Conservation (phyloP, 2,797 vertebrate species). For the Onychomys torridus region DNA sequence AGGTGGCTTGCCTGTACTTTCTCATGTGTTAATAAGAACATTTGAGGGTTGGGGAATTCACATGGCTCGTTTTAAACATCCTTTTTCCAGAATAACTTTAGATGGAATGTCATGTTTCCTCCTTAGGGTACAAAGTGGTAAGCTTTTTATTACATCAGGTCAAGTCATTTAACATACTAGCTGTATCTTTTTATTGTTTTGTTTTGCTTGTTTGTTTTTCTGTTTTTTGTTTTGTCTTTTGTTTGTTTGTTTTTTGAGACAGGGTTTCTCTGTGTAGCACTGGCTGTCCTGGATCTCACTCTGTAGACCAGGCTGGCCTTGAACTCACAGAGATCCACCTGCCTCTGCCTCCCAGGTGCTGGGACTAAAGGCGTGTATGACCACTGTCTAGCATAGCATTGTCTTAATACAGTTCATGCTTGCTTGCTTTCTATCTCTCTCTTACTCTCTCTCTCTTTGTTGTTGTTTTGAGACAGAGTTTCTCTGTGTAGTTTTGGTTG, state of each 20-base stretch:
- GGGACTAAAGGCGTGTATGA: background rate
- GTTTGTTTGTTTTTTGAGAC: background rate
- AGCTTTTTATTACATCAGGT: background rate
- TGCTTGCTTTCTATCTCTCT: too few species aligned
- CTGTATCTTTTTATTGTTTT: background rate
- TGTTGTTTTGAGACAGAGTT: background rate
- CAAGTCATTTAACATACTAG: background rate
- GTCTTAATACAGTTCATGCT: background rate
- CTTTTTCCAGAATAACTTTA: conserved; percentile 31
- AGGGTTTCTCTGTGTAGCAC: background rate
- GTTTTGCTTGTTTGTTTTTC: background rate
- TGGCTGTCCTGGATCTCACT: background rate
- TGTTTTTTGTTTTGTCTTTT: background rate
- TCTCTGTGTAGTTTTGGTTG: background rate
- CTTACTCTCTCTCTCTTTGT: background rate
- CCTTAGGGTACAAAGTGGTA: conserved; percentile 27
- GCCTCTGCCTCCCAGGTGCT: background rate
- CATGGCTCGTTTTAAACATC: conserved; percentile 27
- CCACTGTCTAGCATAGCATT: too few species aligned
- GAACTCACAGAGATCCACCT: background rate
- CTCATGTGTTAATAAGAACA: conserved; percentile 21
- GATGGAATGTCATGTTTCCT: conserved; percentile 14
- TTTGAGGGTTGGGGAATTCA: conserved; percentile 59
- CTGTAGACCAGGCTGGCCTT: background rate
- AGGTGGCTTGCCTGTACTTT: background rate